These are phyloP conservation scores for Sciaenops ocellatus DNA, from an alignment of 2,797 vertebrate species.

Conservation along the genomic window DNA sequence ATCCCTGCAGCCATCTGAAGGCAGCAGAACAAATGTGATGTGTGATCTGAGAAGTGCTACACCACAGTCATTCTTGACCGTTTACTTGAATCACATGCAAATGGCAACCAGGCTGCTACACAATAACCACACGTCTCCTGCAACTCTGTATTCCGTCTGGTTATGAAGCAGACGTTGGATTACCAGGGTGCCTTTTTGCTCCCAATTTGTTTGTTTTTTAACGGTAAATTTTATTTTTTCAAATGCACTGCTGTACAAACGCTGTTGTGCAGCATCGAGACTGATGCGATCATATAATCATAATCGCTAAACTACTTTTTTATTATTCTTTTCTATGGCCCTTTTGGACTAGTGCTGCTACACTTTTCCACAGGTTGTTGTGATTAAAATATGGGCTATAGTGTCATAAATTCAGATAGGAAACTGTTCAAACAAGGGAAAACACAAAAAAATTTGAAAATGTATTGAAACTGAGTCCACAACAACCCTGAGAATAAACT, in stretches of 20 bases:
- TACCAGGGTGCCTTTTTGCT: not conserved
- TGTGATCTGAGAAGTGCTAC: slow-evolving; percentile 34
- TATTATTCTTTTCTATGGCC: not conserved
- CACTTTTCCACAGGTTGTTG: too few species aligned
- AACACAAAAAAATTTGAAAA: not conserved
- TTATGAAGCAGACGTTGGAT: slow-evolving; percentile 18
- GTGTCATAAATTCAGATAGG: not conserved
- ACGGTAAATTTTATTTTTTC: not conserved
- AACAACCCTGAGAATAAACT: not conserved
- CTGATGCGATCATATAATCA: not conserved
- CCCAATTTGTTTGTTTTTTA: too few species aligned
- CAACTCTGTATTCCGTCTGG: slow-evolving; percentile 6
- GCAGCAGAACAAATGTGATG: slow-evolving; percentile 31
- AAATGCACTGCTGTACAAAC: not conserved
- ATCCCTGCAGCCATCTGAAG: slow-evolving; percentile 36
- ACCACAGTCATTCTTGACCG: slow-evolving; percentile 17
- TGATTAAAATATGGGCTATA: not conserved
- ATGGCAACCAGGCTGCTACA: slow-evolving; percentile 12
- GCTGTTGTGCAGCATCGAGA: not conserved
- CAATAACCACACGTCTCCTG: slow-evolving; percentile 14
- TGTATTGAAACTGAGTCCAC: not conserved
- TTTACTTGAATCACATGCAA: slow-evolving; percentile 51
- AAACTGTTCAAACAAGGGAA: not conserved
- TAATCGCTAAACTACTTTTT: not conserved
- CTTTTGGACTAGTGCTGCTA: not conserved